Conservation (phyloP, 2,113 vertebrate species). For the Rhipidura dahli region DNA sequence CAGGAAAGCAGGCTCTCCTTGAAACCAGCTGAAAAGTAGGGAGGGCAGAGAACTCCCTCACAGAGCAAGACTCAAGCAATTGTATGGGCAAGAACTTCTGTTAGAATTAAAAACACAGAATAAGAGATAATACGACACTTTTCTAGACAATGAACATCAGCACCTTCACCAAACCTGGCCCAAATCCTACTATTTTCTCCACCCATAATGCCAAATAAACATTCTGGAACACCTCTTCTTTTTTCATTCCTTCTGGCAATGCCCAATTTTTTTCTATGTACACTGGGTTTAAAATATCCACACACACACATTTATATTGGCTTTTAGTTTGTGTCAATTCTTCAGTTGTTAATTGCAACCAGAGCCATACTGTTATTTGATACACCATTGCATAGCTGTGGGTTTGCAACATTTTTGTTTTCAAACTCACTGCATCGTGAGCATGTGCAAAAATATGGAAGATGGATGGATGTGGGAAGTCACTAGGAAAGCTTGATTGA, state of each 20-base stretch:
- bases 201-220: rapidly evolving
- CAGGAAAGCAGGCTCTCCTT: neutral
- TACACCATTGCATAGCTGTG: neutral
- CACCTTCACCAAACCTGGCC: neutral
- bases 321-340: neutral
- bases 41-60: neutral
- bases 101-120: neutral
- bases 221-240: neutral
- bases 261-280: neutral
- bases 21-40: neutral
- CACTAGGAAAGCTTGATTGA: constrained; percentile 12
- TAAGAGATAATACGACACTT: neutral
- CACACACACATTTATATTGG: too few relatives aligned
- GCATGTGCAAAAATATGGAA: neutral
- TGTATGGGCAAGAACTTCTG: neutral
- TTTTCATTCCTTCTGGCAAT: neutral
- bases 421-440: neutral
- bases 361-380: neutral
- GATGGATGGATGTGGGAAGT: neutral
- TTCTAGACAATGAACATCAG: neutral
- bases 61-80: neutral
- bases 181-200: neutral
- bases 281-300: neutral
- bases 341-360: neutral
- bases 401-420: neutral